Evolutionary conservation across 1,140 invertebrate genomes (phyloP), one percentile per base, ranked within the genome.

Genomic region (Thereuonema tuberculata): DNA sequence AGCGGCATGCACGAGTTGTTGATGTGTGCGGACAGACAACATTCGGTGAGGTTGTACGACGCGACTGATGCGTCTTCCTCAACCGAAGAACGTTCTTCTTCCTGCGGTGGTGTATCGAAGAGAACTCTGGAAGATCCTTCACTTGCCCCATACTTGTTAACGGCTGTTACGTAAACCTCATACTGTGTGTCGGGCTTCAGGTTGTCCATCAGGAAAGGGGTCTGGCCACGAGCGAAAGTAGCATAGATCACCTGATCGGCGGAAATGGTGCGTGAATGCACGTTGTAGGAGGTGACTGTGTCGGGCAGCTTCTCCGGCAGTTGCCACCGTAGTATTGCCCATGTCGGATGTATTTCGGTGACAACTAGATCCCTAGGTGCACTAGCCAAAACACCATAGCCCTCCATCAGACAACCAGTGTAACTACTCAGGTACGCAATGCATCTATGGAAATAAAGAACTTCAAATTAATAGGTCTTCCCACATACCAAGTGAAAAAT

Each of bases 121-220:
- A 88, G 79, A 43, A 87, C 74, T 63, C 86, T 77, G 15, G 81
- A 76, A 15, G 86, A 89, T 1, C 83, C 77, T 61, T 84, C 81
- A 20, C 86, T 84, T 21, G 84, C 77, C 2, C 87, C 87, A 66
- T 88, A 85, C 1, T 78, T 78, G 71, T 91, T 91, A 24, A 84
- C 79, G n/a, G 86, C 85, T 65, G 84, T 82, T 20, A 89, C 81
- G 67, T 81, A 89, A 59, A 87, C 83, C 70, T 91, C 87, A 68
- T 91, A 89, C 64, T 85, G 79, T 1, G 81, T 81, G 67, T 83
- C 81, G 3, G 82, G 79, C 64, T 82, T 78, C 24, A 90, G 74
- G 63, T 81, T 78, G 73, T 87, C 84, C 60, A 89, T 69, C 60
- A 90, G 81, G 65, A 79, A 84, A 3, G 87, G 86, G 17, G 67